Conservation (phyloP, 30 jellyfish, hydroid and myxozoan genomes). For the Cassiopea xamachana region DNA sequence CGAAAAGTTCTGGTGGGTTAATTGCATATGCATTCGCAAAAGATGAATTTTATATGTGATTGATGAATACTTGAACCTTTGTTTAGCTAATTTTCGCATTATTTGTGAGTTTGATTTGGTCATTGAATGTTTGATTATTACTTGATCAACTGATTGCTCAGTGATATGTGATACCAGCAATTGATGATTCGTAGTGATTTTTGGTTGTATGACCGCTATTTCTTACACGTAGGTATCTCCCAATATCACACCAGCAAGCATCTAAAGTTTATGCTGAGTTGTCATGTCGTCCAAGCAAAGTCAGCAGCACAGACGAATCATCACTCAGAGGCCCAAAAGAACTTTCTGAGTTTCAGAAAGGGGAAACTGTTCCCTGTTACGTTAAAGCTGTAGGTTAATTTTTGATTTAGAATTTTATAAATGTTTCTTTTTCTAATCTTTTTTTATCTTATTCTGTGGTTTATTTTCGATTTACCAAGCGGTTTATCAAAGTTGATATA, state of each 20-base stretch:
- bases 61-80: not conserved
- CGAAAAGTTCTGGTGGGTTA: no score
- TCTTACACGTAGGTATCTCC: slow-evolving; percentile 63
- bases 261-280: slow-evolving; percentile 80
- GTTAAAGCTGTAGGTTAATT: slow-evolving; percentile 68
- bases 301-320: slow-evolving; percentile 11
- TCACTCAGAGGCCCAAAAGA: slow-evolving; percentile 37
- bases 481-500: no score
- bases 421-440: not conserved
- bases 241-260: slow-evolving; percentile 81
- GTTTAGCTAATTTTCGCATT: not conserved
- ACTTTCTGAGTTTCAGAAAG: slow-evolving; percentile 46
- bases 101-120: not conserved
- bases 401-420: not conserved
- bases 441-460: not conserved
- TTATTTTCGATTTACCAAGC: no score
- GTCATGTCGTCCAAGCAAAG: slow-evolving; percentile 81
- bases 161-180: no score
- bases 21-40: no score
- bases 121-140: not conserved
- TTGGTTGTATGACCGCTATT: not conserved
- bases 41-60: no score
- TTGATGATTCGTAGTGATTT: no score
- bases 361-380: slow-evolving; percentile 73
- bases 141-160: not conserved